Percentiles rank a stretch among this genome's conserved stretches.
Conservation (phyloP, 2,113 vertebrate species). For the Ia io region DNA sequence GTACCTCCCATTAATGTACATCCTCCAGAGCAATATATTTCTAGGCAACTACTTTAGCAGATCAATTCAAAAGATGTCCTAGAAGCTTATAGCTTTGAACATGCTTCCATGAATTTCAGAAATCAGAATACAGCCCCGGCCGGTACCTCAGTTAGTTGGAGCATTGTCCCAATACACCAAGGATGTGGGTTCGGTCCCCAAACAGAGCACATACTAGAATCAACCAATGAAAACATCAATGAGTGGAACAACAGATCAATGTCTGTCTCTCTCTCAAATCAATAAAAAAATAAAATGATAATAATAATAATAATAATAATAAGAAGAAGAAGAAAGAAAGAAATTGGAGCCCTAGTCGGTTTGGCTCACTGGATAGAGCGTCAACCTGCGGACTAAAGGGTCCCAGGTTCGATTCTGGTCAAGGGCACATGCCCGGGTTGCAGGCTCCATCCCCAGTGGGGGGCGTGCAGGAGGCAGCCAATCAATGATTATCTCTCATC, state of each 20-base stretch:
- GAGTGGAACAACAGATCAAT: neutral
- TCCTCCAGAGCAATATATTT: neutral
- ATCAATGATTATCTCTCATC: too few relatives aligned
- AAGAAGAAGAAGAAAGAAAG: too few relatives aligned
- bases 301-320: too few relatives aligned
- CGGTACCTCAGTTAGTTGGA: neutral
- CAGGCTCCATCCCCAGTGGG: too few relatives aligned
- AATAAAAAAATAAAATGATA: neutral
- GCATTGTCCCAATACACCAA: neutral
- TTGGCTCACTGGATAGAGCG: too few relatives aligned
- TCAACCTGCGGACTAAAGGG: too few relatives aligned
- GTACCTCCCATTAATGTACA: neutral
- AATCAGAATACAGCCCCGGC: neutral
- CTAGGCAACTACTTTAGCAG: neutral
- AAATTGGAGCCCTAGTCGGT: too few relatives aligned
- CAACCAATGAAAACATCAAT: neutral
- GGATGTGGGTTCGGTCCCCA: neutral
- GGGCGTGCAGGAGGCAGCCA: too few relatives aligned
- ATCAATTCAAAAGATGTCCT: slow-evolving; percentile 5
- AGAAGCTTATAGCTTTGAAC: neutral
- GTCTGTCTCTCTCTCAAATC: neutral
- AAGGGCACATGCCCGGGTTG: too few relatives aligned
- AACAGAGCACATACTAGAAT: neutral
- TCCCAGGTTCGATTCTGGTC: too few relatives aligned
- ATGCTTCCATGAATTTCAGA: slow-evolving; percentile 8